Evolutionary conservation across 2,888 invertebrate genomes (phyloP).

Genomic region (Rhagophthalmus giganteus): DNA sequence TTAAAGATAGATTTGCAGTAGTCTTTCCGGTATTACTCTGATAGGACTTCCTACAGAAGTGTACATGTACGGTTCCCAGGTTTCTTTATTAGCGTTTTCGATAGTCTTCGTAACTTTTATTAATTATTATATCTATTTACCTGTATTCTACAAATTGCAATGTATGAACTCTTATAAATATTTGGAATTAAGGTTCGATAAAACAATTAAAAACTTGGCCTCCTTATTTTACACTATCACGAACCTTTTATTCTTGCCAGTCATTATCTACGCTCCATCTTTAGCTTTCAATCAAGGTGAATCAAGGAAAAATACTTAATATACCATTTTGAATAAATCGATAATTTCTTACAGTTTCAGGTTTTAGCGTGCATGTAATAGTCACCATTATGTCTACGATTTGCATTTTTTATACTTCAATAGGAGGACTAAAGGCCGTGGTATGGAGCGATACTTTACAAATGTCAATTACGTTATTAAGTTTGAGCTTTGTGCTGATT

Average conservation of each 20-base stretch:
- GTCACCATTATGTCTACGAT: conserved; percentile 67
- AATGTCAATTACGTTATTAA: conserved; percentile 46
- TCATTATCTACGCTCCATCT: conserved; percentile 71
- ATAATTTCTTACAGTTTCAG: neutral
- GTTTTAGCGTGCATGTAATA: conserved; percentile 66
- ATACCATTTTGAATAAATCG: conserved; percentile 22
- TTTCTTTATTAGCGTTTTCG: conserved; percentile 56
- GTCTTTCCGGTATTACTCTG: conserved; percentile 73
- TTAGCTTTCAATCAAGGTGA: conserved; percentile 70
- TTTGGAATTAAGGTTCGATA: conserved; percentile 66
- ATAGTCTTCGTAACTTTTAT: conserved; percentile 42
- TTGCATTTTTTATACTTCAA: conserved; percentile 74
- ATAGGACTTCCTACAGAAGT: conserved; percentile 75
- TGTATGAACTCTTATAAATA: conserved; percentile 72
- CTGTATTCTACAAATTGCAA: conserved; percentile 72
- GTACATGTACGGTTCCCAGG: conserved; percentile 71
- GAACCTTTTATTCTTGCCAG: conserved; percentile 63
- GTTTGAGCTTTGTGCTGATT: conserved; percentile 45
- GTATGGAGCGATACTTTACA: conserved; percentile 65
- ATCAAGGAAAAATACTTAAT: conserved; percentile 34
- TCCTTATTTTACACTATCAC: conserved; percentile 64
- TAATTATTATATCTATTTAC: conserved; percentile 56
- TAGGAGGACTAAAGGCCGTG: conserved; percentile 69
- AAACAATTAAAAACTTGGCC: conserved; percentile 61
- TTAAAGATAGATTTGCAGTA: conserved; percentile 56